Conservation (phyloP, 2,113 vertebrate species). For the Dolichotis patagonum region DNA sequence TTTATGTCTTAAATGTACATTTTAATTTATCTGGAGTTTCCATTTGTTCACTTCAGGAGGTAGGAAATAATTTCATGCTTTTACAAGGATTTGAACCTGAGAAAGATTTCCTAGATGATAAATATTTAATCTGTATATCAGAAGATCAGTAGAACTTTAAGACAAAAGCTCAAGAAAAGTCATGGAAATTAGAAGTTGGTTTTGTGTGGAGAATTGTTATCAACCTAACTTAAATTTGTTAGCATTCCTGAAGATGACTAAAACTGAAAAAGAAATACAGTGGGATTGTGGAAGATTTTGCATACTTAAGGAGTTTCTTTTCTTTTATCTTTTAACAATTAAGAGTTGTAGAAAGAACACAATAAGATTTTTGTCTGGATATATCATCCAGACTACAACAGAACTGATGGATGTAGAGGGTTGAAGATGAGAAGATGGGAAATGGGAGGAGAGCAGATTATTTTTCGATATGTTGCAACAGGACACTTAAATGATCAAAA, state of each 20-base stretch:
- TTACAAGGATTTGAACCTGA: neutral
- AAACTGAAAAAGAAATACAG: neutral
- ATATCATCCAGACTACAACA: neutral
- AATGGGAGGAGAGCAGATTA: neutral
- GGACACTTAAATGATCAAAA: neutral
- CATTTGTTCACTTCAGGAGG: conserved; percentile 1
- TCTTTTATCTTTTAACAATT: neutral
- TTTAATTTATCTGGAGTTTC: conserved; percentile 27
- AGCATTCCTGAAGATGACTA: neutral
- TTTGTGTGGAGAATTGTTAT: neutral
- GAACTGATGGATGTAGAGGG: neutral
- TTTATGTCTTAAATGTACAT: conserved; percentile 17
- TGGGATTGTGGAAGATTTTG: neutral
- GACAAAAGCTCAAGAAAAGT: neutral
- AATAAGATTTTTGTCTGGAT: neutral
- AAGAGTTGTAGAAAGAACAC: neutral
- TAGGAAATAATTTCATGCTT: conserved; percentile 28
- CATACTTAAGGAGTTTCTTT: neutral
- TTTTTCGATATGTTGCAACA: neutral
- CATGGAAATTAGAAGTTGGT: neutral
- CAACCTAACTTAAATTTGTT: neutral
- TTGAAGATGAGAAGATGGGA: neutral
- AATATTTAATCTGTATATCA: neutral
- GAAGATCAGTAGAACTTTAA: neutral
- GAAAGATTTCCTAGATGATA: neutral